These are phyloP conservation scores for Diorhabda sublineata DNA, from an alignment of 1,140 invertebrate genomes.

Conservation along the genomic window DNA sequence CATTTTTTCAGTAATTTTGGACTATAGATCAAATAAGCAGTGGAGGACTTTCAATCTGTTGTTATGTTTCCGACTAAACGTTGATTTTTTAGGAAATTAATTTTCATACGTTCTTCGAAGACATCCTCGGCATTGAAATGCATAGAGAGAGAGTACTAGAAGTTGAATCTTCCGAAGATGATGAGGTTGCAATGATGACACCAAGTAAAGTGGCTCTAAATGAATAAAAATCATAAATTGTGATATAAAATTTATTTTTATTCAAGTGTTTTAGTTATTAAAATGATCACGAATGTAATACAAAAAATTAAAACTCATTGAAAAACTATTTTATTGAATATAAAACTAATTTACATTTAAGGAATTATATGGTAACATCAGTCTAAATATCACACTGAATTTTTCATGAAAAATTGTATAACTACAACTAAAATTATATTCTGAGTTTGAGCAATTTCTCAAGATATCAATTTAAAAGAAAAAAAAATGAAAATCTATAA, in stretches of 20 bases:
- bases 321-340: conserved; percentile 16
- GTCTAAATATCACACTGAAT: conserved; percentile 20
- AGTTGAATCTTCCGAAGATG: neutral
- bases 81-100: conserved; percentile 28
- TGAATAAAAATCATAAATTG: neutral
- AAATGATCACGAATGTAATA: neutral
- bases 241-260: neutral
- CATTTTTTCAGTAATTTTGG: too few relatives aligned
- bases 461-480: conserved; percentile 2
- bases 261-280: neutral
- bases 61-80: too few relatives aligned
- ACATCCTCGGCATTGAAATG: conserved; percentile 36
- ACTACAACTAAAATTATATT: neutral
- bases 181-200: neutral
- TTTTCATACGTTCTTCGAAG: conserved; percentile 29
- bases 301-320: neutral
- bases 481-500: conserved; percentile 4
- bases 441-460: conserved; percentile 12
- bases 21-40: too few relatives aligned
- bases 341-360: conserved; percentile 18
- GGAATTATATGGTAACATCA: conserved; percentile 14
- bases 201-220: neutral
- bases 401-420: conserved; percentile 5
- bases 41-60: too few relatives aligned
- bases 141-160: conserved; percentile 14